Evolutionary conservation across 2,888 invertebrate species (phyloP).

Genomic region (Andrena hattorfiana): DNA sequence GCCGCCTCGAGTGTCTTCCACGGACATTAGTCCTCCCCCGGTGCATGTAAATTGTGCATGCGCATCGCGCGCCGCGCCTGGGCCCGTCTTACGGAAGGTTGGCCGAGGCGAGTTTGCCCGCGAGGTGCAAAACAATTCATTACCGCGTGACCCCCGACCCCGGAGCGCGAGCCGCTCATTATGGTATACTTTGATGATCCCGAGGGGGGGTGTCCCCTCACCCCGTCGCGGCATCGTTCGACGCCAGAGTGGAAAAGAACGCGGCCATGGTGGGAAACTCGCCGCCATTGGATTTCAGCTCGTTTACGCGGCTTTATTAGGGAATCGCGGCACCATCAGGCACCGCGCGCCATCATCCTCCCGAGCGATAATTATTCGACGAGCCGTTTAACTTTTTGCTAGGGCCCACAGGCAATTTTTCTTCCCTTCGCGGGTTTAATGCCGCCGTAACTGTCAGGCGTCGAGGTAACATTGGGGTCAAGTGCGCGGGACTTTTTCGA

Average conservation of each 20-base stretch:
- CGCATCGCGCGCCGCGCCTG: conserved; percentile 38
- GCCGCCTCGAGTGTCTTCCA: conserved; percentile 62
- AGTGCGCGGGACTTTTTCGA: too few species aligned
- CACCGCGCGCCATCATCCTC: background rate
- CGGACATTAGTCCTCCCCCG: conserved; percentile 62
- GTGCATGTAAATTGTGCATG: conserved; percentile 58
- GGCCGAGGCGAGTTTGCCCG: conserved; percentile 72
- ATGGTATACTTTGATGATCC: conserved; percentile 82
- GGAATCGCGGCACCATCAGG: conserved; percentile 1
- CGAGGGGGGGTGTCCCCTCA: conserved; percentile 59
- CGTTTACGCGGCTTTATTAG: background rate
- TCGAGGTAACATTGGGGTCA: background rate
- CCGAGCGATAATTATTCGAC: conserved; percentile 13
- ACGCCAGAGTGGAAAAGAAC: conserved; percentile 14
- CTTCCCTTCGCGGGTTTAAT: background rate
- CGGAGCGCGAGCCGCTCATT: conserved; percentile 82
- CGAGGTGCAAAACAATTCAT: conserved; percentile 84
- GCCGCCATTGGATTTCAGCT: conserved; percentile 31
- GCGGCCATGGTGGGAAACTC: conserved; percentile 38
- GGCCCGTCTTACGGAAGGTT: conserved; percentile 64
- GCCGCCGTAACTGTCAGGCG: conserved; percentile 13
- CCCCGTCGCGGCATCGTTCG: conserved; percentile 10
- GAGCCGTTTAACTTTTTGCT: conserved; percentile 21
- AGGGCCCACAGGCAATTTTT: background rate
- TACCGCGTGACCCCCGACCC: conserved; percentile 80